Percentiles rank a stretch among this genome's conserved stretches.
phyloP scores from a whole-genome alignment of 2,113 vertebrate genomes.

The Calyptommatus sinebrachiatus region DNA sequence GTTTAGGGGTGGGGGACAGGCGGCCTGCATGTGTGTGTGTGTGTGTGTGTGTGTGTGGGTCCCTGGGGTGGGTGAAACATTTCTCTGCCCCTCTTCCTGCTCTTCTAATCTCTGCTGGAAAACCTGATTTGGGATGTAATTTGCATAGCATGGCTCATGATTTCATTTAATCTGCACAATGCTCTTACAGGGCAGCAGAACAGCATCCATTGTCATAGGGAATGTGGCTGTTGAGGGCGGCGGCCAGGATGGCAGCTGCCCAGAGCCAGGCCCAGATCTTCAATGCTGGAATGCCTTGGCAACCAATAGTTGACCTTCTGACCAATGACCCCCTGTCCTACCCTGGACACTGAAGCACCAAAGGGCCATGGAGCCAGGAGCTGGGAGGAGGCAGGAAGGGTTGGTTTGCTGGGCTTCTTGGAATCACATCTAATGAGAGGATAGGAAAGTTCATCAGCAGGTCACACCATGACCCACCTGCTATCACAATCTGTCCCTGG shows the following conservation, averaged over 20 bases:
- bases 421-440: no score
- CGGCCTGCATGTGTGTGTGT: background rate
- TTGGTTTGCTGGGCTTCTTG: no score
- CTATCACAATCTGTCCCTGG: no score
- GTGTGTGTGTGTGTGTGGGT: no score
- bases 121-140: slow-evolving; percentile 84
- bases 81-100: slow-evolving; percentile 22
- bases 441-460: no score
- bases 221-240: slow-evolving; percentile 68
- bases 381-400: no score
- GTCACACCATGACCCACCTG: no score
- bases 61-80: background rate
- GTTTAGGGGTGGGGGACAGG: background rate
- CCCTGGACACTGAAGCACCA: no score
- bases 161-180: slow-evolving; percentile 80
- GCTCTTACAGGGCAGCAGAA: slow-evolving; percentile 74
- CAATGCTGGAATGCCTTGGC: no score
- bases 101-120: slow-evolving; percentile 42
- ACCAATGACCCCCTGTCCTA: background rate
- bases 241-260: background rate
- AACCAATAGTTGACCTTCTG: background rate
- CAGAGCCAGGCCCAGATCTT: slow-evolving; percentile 47
- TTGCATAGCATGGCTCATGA: slow-evolving; percentile 82
- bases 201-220: slow-evolving; percentile 74
- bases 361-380: no score